Conservation (phyloP, 2,113 vertebrate genomes). For the Planiliza haematocheilus region DNA sequence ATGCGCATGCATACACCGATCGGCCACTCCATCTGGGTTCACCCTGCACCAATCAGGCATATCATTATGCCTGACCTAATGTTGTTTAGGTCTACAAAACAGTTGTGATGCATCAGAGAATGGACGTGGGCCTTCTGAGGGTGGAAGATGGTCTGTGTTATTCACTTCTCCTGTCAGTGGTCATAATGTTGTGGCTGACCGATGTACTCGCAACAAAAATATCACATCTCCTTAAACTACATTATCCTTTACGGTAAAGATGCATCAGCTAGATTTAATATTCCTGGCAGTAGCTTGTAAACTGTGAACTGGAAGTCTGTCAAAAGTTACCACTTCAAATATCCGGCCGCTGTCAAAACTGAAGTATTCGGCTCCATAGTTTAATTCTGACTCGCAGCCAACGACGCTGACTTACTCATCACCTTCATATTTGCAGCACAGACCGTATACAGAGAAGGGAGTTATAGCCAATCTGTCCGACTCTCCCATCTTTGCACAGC, state of each 20-base stretch:
- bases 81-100: too few relatives aligned
- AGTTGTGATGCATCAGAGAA: too few relatives aligned
- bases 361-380: constrained; percentile 53
- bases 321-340: constrained; percentile 68
- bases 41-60: too few relatives aligned
- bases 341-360: constrained; percentile 45
- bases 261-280: constrained; percentile 17
- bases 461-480: constrained; percentile 50
- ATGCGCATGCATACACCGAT: neutral
- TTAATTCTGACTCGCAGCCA: constrained; percentile 60
- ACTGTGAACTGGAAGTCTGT: constrained; percentile 37
- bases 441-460: constrained; percentile 32
- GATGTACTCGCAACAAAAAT: too few relatives aligned
- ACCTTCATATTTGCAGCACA: constrained; percentile 57
- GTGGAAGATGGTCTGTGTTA: too few relatives aligned
- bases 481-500: constrained; percentile 50
- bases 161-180: too few relatives aligned
- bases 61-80: too few relatives aligned
- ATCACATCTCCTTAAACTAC: too few relatives aligned
- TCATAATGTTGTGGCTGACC: too few relatives aligned
- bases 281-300: too few relatives aligned
- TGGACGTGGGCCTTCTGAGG: too few relatives aligned
- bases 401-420: constrained; percentile 63
- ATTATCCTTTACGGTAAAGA: neutral
- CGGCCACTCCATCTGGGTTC: too few relatives aligned